Percentiles rank a stretch among this genome's conserved stretches.
These are phyloP conservation scores for Notolabrus celidotus DNA, from an alignment of 2,797 vertebrate genomes.

Conservation along the genomic window DNA sequence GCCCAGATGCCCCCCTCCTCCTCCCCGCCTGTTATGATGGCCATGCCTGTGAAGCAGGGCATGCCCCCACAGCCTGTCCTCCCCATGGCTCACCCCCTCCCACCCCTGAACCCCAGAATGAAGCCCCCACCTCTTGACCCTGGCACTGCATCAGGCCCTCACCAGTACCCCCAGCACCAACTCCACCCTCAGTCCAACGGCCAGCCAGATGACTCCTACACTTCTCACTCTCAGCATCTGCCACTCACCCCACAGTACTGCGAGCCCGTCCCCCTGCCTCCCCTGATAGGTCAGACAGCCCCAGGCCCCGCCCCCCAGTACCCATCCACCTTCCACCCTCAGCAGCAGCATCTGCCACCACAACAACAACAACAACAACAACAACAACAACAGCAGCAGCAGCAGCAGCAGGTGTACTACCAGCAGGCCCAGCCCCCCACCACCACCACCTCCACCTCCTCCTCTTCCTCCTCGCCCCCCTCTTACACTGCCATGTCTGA, in stretches of 20 bases:
- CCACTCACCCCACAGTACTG: conserved; percentile 77
- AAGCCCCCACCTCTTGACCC: conserved; percentile 82
- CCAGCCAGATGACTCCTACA: conserved; percentile 80
- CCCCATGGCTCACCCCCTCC: conserved; percentile 85
- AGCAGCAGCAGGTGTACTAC: conserved; percentile 83
- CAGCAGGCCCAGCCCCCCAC: conserved; percentile 84
- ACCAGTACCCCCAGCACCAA: conserved; percentile 74
- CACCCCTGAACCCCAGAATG: conserved; percentile 79
- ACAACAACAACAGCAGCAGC: conserved; percentile 76
- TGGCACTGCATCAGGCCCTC: conserved; percentile 37
- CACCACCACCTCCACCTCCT: conserved; percentile 53
- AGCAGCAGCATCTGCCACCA: conserved; percentile 75
- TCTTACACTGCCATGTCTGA: conserved; percentile 90
- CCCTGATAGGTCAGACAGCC: conserved; percentile 72
- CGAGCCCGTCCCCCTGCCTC: conserved; percentile 82
- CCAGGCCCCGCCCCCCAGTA: conserved; percentile 80
- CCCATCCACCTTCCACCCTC: conserved; percentile 81
- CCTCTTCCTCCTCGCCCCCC: conserved; percentile 85
- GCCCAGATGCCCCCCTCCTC: conserved; percentile 81
- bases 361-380: conserved; percentile 58
- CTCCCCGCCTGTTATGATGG: conserved; percentile 82
- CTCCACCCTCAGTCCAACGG: conserved; percentile 70
- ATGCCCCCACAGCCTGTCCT: conserved; percentile 76
- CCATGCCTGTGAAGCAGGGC: conserved; percentile 81
- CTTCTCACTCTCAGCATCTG: conserved; percentile 76